These are phyloP conservation scores for Vulpes vulpes DNA, from an alignment of 2,113 vertebrate species.

Conservation along the genomic window DNA sequence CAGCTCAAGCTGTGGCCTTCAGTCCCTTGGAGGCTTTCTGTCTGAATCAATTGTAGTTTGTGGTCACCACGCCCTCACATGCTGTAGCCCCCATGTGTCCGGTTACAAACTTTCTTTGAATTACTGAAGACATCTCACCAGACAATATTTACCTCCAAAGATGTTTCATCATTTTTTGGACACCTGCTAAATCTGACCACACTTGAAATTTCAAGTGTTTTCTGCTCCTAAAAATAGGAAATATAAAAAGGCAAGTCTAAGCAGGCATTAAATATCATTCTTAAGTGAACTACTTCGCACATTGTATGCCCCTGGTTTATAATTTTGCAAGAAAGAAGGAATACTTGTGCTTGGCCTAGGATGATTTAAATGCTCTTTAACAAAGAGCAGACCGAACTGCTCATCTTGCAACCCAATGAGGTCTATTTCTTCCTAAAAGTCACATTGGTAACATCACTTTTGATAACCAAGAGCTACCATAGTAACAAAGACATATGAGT, in stretches of 20 bases:
- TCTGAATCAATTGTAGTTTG: constrained; percentile 26
- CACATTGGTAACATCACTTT: background rate
- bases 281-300: background rate
- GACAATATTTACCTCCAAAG: constrained; percentile 24
- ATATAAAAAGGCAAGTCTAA: background rate
- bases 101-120: background rate
- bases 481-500: background rate
- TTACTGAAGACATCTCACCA: background rate
- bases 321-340: constrained; percentile 7
- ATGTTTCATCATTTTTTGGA: background rate
- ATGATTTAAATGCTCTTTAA: background rate
- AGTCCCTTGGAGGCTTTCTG: constrained; percentile 19
- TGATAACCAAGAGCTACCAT: background rate
- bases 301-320: background rate
- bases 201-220: constrained; percentile 10
- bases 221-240: constrained; percentile 25
- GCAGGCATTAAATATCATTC: background rate
- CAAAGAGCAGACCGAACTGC: background rate
- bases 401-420: background rate
- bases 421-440: constrained; percentile 25
- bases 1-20: constrained; percentile 43
- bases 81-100: background rate
- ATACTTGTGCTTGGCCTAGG: background rate
- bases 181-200: constrained; percentile 15
- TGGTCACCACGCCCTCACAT: background rate